These are phyloP conservation scores for Drosophila cardini DNA, from an alignment of 1,140 invertebrate species.

Conservation along the genomic window DNA sequence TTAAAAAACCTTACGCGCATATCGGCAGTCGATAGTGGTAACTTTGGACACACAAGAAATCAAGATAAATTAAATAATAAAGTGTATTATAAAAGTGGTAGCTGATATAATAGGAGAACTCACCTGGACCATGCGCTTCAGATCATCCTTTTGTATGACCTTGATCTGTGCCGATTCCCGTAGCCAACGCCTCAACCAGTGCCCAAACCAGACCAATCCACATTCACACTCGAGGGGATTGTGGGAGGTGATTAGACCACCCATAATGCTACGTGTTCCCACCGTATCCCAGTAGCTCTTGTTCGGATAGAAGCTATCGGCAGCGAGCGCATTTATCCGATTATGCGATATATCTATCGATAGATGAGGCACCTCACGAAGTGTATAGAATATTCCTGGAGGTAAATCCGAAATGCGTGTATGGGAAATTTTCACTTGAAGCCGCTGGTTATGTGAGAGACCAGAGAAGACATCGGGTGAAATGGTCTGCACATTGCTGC, in stretches of 20 bases:
- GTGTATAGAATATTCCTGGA: conserved; percentile 90
- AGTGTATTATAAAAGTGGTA: neutral
- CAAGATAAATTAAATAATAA: conserved; percentile 40
- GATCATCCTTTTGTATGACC: conserved; percentile 83
- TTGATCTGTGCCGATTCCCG: conserved; percentile 88
- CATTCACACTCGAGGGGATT: conserved; percentile 95
- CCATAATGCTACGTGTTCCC: conserved; percentile 89
- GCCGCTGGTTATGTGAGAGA: conserved; percentile 87
- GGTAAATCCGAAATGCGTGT: conserved; percentile 91
- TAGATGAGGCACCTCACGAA: conserved; percentile 92
- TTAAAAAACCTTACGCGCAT: conserved; percentile 76
- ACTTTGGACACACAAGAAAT: conserved; percentile 60
- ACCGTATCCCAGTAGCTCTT: conserved; percentile 92
- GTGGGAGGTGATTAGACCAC: conserved; percentile 92
- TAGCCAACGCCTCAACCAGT: conserved; percentile 94
- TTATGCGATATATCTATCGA: conserved; percentile 93
- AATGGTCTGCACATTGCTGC: conserved; percentile 88
- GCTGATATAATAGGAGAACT: conserved; percentile 9
- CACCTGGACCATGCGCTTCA: conserved; percentile 84
- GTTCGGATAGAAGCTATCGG: conserved; percentile 93
- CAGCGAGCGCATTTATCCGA: conserved; percentile 91
- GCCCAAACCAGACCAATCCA: conserved; percentile 93
- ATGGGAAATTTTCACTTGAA: conserved; percentile 90
- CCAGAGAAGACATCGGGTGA: conserved; percentile 90
- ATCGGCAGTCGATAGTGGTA: conserved; percentile 78